Percentiles rank a stretch among this genome's conserved stretches.
phyloP scores from a whole-genome alignment of 92 coral and sea anemone species.

The Muricea muricata region DNA sequence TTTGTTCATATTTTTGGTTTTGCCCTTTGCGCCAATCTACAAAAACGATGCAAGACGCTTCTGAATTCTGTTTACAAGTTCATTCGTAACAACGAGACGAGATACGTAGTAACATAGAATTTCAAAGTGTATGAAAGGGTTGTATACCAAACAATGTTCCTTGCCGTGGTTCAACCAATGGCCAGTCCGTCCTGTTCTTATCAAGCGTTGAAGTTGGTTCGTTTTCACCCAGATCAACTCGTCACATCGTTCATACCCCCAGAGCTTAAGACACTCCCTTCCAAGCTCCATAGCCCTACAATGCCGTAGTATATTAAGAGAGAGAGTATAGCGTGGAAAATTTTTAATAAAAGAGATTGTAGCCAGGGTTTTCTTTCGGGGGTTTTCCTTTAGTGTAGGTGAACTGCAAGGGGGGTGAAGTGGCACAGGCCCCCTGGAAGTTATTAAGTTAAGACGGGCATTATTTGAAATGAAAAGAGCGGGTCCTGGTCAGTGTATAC shows the following conservation, averaged over 20 bases:
- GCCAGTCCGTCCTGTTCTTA: slow-evolving; percentile 96
- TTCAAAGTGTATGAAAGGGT: too few relatives aligned
- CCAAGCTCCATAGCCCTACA: slow-evolving; percentile 98
- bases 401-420: too few relatives aligned
- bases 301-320: too few relatives aligned
- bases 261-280: slow-evolving; percentile 89
- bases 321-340: too few relatives aligned
- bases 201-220: slow-evolving; percentile 93
- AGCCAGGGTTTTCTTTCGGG: too few relatives aligned
- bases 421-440: too few relatives aligned
- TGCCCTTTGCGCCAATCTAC: slow-evolving; percentile 97
- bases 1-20: slow-evolving; percentile 79
- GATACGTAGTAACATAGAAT: not conserved
- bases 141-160: slow-evolving; percentile 91
- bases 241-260: slow-evolving; percentile 99
- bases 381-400: too few relatives aligned
- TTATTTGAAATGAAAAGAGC: too few relatives aligned
- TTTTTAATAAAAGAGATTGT: too few relatives aligned
- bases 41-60: not conserved
- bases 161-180: slow-evolving; percentile 99
- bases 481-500: too few relatives aligned
- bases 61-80: not conserved
- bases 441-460: too few relatives aligned
- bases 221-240: slow-evolving; percentile 99
- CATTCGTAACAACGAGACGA: not conserved